A percentile compares a stretch with the other conserved stretches of the same genome.
These are phyloP conservation scores for Elegia similella DNA, from an alignment of 2,888 invertebrate species.

Conservation along the genomic window DNA sequence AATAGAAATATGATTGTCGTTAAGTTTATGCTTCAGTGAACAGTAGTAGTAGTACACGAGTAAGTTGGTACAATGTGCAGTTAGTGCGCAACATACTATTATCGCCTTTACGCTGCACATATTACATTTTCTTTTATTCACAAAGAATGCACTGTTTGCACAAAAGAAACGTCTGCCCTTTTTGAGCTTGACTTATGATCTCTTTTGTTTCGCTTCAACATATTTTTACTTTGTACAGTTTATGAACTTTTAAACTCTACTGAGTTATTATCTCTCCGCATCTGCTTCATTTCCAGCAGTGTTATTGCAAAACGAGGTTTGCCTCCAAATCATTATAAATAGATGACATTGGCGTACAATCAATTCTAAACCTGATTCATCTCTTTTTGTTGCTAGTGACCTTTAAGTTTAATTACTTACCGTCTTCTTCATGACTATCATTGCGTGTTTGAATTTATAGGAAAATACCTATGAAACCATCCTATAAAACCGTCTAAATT, in stretches of 20 bases:
- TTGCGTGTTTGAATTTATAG: background rate
- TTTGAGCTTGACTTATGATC: background rate
- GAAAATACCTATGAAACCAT: background rate
- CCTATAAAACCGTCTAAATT: no score
- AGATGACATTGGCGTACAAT: background rate
- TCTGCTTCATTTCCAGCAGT: background rate
- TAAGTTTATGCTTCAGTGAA: background rate
- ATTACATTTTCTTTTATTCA: background rate
- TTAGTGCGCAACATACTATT: background rate
- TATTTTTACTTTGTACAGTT: background rate
- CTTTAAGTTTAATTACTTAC: background rate
- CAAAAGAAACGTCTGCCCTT: background rate
- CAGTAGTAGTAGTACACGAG: background rate
- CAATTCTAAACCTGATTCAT: background rate
- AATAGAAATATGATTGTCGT: background rate
- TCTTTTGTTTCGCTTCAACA: background rate
- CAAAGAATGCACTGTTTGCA: background rate
- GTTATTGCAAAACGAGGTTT: background rate
- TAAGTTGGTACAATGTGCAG: background rate
- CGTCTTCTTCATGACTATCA: background rate
- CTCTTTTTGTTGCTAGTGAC: background rate
- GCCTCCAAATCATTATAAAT: background rate
- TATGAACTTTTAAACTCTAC: background rate
- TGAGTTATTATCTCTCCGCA: background rate
- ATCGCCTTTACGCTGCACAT: background rate